phyloP scores from a whole-genome alignment of 2,888 invertebrate species.

The Anagyrus pseudococci region DNA sequence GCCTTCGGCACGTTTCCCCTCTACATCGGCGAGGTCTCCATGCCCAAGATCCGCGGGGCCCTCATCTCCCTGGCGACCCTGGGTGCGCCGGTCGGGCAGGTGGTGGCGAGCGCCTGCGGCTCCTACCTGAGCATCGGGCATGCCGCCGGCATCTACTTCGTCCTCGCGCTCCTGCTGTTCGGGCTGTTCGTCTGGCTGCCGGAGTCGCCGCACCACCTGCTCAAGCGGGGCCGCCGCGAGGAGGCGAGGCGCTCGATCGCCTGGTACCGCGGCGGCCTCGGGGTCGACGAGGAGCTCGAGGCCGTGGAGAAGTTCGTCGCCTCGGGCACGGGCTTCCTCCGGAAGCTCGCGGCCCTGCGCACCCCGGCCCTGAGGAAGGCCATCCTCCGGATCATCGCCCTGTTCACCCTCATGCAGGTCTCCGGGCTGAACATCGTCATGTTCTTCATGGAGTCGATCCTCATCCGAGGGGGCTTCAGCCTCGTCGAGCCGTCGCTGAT shows the following conservation, averaged over 20 bases:
- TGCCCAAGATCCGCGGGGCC: constrained; percentile 50
- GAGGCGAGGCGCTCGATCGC: background rate
- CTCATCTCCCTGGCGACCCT: constrained; percentile 47
- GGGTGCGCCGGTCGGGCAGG: constrained; percentile 48
- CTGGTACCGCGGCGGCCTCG: constrained; percentile 14
- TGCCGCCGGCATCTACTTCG: constrained; percentile 47
- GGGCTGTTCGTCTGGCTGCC: constrained; percentile 48
- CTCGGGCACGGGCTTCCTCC: constrained; percentile 31
- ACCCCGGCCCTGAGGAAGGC: constrained; percentile 41
- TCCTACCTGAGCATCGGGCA: constrained; percentile 46
- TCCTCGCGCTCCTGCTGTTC: constrained; percentile 43
- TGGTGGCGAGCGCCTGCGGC: constrained; percentile 51
- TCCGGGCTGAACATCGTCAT: constrained; percentile 49
- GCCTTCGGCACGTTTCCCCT: constrained; percentile 46
- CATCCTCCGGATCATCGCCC: constrained; percentile 40
- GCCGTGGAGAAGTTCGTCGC: constrained; percentile 43
- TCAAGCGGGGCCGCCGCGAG: background rate
- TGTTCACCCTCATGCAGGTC: constrained; percentile 50
- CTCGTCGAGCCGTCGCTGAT: constrained; percentile 44
- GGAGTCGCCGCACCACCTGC: constrained; percentile 47
- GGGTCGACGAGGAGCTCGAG: constrained; percentile 7
- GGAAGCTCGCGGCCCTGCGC: constrained; percentile 3
- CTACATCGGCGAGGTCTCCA: constrained; percentile 50
- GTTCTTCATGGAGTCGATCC: constrained; percentile 54
- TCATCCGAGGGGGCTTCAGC: constrained; percentile 44